Evolutionary conservation across 1,140 invertebrate species (phyloP).

Genomic region (Diorhabda elongata): DNA sequence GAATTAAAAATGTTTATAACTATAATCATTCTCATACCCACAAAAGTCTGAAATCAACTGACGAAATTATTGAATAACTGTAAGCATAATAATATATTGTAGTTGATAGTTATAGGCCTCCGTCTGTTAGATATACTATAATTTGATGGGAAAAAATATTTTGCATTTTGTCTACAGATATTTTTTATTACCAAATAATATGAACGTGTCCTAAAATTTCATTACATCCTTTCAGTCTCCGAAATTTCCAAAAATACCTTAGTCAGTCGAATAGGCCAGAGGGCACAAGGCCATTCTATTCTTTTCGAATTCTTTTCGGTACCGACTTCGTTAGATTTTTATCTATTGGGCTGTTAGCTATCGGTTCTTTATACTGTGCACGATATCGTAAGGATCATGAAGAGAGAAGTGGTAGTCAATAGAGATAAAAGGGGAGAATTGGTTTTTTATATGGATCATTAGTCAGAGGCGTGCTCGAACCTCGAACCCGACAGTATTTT

Average conservation of each 20-base stretch:
- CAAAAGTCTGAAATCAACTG: too few relatives aligned
- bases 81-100: too few relatives aligned
- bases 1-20: too few relatives aligned
- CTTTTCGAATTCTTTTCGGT: not conserved
- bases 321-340: slow-evolving; percentile 2
- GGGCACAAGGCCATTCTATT: not conserved
- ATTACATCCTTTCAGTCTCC: too few relatives aligned
- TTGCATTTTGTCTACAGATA: too few relatives aligned
- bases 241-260: not conserved
- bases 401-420: slow-evolving; percentile 2
- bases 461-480: slow-evolving; percentile 1
- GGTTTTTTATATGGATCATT: slow-evolving; percentile 2
- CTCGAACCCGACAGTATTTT: not conserved
- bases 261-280: not conserved
- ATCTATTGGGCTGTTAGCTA: slow-evolving; percentile 2
- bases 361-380: slow-evolving; percentile 1
- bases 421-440: slow-evolving; percentile 2
- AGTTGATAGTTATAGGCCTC: too few relatives aligned
- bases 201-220: too few relatives aligned
- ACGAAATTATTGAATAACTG: too few relatives aligned
- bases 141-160: too few relatives aligned
- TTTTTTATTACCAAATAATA: too few relatives aligned
- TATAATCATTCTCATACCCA: too few relatives aligned
- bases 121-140: too few relatives aligned
- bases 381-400: slow-evolving; percentile 2